phyloP scores from a whole-genome alignment of 2,797 vertebrate species.

The Denticeps clupeoides region DNA sequence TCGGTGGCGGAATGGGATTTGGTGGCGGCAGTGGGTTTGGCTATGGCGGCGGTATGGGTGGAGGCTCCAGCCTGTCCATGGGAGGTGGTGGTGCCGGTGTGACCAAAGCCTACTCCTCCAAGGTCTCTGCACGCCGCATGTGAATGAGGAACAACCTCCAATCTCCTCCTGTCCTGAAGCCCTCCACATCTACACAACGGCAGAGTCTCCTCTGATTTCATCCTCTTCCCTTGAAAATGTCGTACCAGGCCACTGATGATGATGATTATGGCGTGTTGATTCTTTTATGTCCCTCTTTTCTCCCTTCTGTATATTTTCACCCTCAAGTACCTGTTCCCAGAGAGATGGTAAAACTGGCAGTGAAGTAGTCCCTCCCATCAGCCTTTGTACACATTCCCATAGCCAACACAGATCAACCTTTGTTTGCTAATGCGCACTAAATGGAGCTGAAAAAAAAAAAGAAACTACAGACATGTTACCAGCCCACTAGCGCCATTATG shows the following conservation, averaged over 20 bases:
- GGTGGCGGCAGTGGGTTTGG: slow-evolving; percentile 8
- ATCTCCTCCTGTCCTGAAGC: slow-evolving; percentile 3
- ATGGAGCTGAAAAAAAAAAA: no score
- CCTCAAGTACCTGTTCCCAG: not conserved
- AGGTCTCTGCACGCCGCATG: not conserved
- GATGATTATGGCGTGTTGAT: no score
- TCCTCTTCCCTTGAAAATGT: no score
- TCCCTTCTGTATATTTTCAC: not conserved
- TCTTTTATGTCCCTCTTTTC: not conserved
- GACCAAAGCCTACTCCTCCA: slow-evolving; percentile 10
- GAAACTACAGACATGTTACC: no score
- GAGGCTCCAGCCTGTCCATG: slow-evolving; percentile 37
- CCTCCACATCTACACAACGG: slow-evolving; percentile 2
- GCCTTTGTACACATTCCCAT: no score
- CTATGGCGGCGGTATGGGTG: not conserved
- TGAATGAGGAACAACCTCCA: slow-evolving; percentile 15
- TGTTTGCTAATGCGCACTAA: not conserved
- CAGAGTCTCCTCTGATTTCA: not conserved
- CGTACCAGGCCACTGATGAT: no score
- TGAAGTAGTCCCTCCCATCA: no score
- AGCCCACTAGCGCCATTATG: not conserved
- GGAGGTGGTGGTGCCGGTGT: slow-evolving; percentile 39
- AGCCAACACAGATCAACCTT: not conserved
- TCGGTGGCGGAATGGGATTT: not conserved
- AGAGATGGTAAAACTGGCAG: no score